Evolutionary conservation across 2,888 invertebrate genomes (phyloP).

Genomic region (Pogonocherus hispidulus): DNA sequence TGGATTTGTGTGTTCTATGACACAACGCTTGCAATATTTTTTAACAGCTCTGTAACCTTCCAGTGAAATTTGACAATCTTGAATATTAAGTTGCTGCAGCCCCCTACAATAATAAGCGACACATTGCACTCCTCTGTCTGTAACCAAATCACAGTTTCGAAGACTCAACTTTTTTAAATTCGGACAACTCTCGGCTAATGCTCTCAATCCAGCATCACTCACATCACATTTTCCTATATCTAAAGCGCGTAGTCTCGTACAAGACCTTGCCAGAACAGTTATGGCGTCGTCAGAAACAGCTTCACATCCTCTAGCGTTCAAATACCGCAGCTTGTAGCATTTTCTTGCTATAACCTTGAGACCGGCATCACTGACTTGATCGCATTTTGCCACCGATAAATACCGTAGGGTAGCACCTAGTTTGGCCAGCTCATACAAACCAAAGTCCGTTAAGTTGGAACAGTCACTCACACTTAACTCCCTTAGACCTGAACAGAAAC

Average conservation of each 20-base stretch:
- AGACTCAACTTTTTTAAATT: slow-evolving; percentile 91
- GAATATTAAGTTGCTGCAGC: slow-evolving; percentile 91
- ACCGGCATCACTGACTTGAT: slow-evolving; percentile 91
- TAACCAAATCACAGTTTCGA: slow-evolving; percentile 91
- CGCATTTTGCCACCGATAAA: slow-evolving; percentile 94
- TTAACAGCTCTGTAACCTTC: slow-evolving; percentile 93
- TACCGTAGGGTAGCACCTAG: slow-evolving; percentile 91
- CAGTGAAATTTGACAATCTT: slow-evolving; percentile 91
- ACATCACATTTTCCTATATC: slow-evolving; percentile 96
- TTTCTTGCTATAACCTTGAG: slow-evolving; percentile 87
- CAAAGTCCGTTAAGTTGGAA: slow-evolving; percentile 89
- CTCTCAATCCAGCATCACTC: slow-evolving; percentile 88
- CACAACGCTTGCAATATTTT: slow-evolving; percentile 91
- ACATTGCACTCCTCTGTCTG: slow-evolving; percentile 89
- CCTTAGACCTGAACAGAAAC: slow-evolving; percentile 86
- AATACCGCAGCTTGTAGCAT: slow-evolving; percentile 89
- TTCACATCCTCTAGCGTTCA: slow-evolving; percentile 93
- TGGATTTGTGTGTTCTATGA: slow-evolving; percentile 96
- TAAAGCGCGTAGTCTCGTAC: slow-evolving; percentile 87
- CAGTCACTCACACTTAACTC: slow-evolving; percentile 95
- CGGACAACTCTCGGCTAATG: slow-evolving; percentile 90
- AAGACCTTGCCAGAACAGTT: slow-evolving; percentile 86
- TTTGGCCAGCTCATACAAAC: slow-evolving; percentile 90
- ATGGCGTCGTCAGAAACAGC: slow-evolving; percentile 95
- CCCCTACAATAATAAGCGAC: slow-evolving; percentile 92